phyloP scores from a whole-genome alignment of 2,113 vertebrate genomes.

The Peromyscus polionotus region DNA sequence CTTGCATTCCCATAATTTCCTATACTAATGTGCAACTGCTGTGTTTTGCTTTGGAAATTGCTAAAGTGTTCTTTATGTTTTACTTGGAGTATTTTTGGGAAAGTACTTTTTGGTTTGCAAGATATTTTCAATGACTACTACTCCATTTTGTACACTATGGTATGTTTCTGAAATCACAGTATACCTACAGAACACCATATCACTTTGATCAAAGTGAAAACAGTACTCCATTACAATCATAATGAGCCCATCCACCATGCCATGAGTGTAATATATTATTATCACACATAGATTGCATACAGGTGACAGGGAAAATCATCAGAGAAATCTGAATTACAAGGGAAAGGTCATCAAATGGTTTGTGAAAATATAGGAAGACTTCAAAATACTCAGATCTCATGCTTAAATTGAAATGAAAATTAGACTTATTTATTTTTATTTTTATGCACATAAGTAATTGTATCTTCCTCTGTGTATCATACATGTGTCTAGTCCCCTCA shows the following conservation, averaged over 20 bases:
- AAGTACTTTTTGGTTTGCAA: background rate
- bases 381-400: background rate
- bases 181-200: background rate
- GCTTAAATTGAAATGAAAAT: background rate
- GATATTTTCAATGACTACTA: background rate
- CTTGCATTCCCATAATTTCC: background rate
- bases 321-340: background rate
- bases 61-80: background rate
- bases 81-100: background rate
- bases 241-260: background rate
- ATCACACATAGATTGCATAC: background rate
- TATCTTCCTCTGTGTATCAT: background rate
- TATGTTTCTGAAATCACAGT: background rate
- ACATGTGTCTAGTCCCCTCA: background rate
- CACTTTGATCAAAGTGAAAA: slow-evolving; percentile 13
- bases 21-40: background rate
- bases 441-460: background rate
- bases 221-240: background rate
- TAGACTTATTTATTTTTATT: background rate
- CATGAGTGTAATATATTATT: background rate
- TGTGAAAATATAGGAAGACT: background rate
- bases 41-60: background rate
- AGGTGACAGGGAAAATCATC: background rate
- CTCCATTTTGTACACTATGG: background rate
- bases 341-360: background rate